Evolutionary conservation across 2,113 vertebrate species (phyloP), one percentile per base, ranked within the genome.

Genomic region (Nothocercus julius): DNA sequence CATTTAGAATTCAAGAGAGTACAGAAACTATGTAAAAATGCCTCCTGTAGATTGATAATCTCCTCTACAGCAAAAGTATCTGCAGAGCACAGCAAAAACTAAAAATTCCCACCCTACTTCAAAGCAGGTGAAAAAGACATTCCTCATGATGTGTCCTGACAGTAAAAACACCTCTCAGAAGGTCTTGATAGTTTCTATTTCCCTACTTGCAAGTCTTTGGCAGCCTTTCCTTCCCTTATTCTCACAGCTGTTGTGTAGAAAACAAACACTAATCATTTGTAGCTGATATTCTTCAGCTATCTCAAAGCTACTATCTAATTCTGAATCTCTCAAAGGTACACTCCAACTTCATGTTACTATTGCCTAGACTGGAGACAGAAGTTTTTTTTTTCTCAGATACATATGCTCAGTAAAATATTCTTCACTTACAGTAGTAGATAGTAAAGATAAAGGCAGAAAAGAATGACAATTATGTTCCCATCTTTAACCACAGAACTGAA

Each of bases 181-280:
- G 78, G 11, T 56, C 90, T 86, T 84, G 61, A 70, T 82, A 90
- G 5, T 25, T 93, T 44, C 64, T 81, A 11, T 78, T 93, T 83
- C 83, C 42, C 66, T 86, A 28, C 45, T 88, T 81, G 64, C 22
- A 81, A 82, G 81, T 45, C 61, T 74, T 63, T 92, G 83, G 83
- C 88, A 88, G 61, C 13, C 28, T 69, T 83, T 84, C 34, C 24
- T 83, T 84, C 64, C 22, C 64, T 86, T 93, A 59, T 88, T 94
- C 82, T 93, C 88, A 83, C 69, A 88, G 64, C 61, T 94, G 69
- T 59, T 90, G 40, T 72, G 51, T 90, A 84, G 73, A 93, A 96
- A 94, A 90, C 82, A 86, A 92, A 70, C 51, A 81, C 66, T 59
- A 92, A 87, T 77, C n/a, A 59, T 83, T 86, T 79, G 67, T 76